A percentile compares a stretch with the other conserved stretches of the same genome.
phyloP scores from a whole-genome alignment of 2,113 vertebrate genomes.

The Carollia perspicillata region DNA sequence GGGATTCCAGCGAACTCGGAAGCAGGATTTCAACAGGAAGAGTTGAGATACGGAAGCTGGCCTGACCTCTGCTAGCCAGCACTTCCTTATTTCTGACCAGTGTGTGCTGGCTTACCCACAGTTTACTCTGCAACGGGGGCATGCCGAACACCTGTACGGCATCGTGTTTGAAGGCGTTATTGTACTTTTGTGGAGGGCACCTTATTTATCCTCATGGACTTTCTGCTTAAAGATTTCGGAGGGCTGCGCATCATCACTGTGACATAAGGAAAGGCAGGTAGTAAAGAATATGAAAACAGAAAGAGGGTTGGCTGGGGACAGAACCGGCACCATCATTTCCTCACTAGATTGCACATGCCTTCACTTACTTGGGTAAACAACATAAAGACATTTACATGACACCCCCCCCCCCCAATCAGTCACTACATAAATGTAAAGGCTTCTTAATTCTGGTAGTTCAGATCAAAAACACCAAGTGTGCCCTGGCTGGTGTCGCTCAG shows the following conservation, averaged over 20 bases:
- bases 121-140: too few relatives aligned
- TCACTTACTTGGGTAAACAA: rapidly evolving
- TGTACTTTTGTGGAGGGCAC: neutral
- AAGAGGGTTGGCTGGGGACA: neutral
- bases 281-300: neutral
- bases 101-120: neutral
- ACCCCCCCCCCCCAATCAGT: neutral
- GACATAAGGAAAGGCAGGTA: neutral
- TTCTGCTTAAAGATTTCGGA: neutral
- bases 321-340: neutral
- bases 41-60: neutral
- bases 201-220: neutral
- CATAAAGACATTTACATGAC: neutral
- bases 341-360: neutral
- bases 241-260: neutral
- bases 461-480: neutral
- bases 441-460: neutral
- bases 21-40: neutral
- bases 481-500: too few relatives aligned
- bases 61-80: neutral
- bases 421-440: neutral
- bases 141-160: neutral
- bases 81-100: neutral
- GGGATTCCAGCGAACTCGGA: neutral
- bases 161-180: neutral